Evolutionary conservation across 2,113 vertebrate genomes (phyloP), one percentile per base, ranked within the genome.

Genomic region (Heterochromis multidens): DNA sequence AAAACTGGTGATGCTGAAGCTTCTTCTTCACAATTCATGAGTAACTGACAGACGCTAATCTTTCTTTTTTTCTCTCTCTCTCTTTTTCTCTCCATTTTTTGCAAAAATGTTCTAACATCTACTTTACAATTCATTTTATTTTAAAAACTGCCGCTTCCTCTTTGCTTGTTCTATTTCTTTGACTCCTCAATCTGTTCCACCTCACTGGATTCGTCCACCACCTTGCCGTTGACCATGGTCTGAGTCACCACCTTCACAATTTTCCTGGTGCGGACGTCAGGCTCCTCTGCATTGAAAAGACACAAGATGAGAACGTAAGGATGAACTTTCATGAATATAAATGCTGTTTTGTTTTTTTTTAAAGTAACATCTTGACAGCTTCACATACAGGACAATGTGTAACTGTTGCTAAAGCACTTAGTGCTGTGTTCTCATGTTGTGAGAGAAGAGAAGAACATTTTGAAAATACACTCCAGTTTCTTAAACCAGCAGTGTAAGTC

Each of bases 201-300:
- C 90, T 97, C 96, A 2, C 96, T 96, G 81, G 96, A 95, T 57
- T 97, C 96, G 3, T 96, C 96, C 91, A 97, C 96, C 87, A 97
- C 95, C 79, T 97, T 96, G 31, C 96, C 96, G 14, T 97, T 96
- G 85, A 97, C 67, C 96, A 97, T 95, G 12, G 96, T 97, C 91
- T 97, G 96, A 54, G 96, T 97, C 85, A 97, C 96, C 85, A 97
- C 96, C 87, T 96, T 97, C 83, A 97, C 96, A 4, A 97, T 96
- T 88, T 97, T 97, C 89, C 96, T 95, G 92, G 96, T 97, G 76
- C 95, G 95, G 33, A 96, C 93, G 0, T 96, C 96, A 8, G 96
- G 95, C 87, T 97, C 96, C 49, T 95, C 96, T 97, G 93, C 54
- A 61, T 40, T 63, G 21, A 49, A 21, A 33, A 46, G n/a, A 67